Conservation (phyloP, 2,113 vertebrate species). For the Clupea harengus region DNA sequence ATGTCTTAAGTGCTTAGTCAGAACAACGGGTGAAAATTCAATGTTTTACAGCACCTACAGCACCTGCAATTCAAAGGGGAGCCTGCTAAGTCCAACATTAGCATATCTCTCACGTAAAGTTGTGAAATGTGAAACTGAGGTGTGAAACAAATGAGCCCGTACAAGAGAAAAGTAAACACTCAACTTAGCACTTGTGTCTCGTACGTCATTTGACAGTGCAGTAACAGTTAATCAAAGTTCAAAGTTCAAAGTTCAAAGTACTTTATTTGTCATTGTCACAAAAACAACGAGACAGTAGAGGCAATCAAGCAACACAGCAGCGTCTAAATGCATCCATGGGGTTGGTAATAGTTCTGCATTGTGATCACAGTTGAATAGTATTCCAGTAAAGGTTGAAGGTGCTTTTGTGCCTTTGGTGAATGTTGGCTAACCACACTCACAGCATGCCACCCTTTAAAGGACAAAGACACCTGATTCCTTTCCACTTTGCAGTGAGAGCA, state of each 20-base stretch:
- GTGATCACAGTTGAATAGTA: background rate
- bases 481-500: background rate
- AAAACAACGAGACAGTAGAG: no score
- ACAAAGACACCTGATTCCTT: background rate
- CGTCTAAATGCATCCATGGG: background rate
- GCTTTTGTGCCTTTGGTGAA: background rate
- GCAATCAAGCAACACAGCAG: no score
- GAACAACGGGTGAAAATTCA: background rate
- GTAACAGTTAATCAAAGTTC: no score
- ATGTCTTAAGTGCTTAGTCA: conserved; percentile 18
- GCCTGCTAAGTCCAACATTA: background rate
- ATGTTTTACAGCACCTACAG: background rate
- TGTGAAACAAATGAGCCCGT: background rate
- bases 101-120: background rate
- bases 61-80: background rate
- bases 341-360: conserved; percentile 16
- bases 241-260: no score
- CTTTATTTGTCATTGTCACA: no score
- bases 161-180: background rate
- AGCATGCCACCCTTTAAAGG: background rate
- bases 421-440: background rate
- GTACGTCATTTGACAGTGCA: background rate
- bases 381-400: background rate
- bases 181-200: background rate
- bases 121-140: background rate